Conservation (phyloP, 1,140 invertebrate genomes). For the Eueides isabella region DNA sequence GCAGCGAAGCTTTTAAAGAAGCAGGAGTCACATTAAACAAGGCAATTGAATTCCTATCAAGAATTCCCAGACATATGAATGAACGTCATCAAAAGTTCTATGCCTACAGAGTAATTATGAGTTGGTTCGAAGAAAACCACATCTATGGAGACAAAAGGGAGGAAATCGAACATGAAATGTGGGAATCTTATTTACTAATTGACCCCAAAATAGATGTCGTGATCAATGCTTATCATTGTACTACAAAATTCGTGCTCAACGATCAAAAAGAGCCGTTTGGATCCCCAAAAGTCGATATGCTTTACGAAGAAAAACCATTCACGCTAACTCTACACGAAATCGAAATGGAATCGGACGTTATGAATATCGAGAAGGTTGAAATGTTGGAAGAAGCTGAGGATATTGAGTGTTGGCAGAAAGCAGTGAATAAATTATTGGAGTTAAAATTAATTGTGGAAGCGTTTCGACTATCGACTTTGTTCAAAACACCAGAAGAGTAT, state of each 20-base stretch:
- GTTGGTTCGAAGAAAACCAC: slow-evolving; percentile 80
- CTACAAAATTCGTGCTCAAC: slow-evolving; percentile 63
- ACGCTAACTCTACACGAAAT: slow-evolving; percentile 71
- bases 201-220: slow-evolving; percentile 51
- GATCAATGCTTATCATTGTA: slow-evolving; percentile 64
- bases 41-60: slow-evolving; percentile 82
- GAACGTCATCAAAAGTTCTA: slow-evolving; percentile 79
- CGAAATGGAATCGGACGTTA: slow-evolving; percentile 73
- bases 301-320: slow-evolving; percentile 60
- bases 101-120: slow-evolving; percentile 80
- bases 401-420: slow-evolving; percentile 63
- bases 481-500: slow-evolving; percentile 60
- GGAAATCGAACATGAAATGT: slow-evolving; percentile 82
- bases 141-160: slow-evolving; percentile 69
- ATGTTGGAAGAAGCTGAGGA: slow-evolving; percentile 60
- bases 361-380: slow-evolving; percentile 68
- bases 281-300: slow-evolving; percentile 52
- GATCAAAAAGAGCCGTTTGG: slow-evolving; percentile 62
- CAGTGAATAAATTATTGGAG: slow-evolving; percentile 62
- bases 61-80: slow-evolving; percentile 77
- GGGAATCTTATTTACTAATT: slow-evolving; percentile 75
- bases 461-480: slow-evolving; percentile 69
- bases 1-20: slow-evolving; percentile 83
- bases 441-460: slow-evolving; percentile 67
- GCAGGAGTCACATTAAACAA: slow-evolving; percentile 80